Conservation (phyloP, 2,888 invertebrate species). For the Mylabris sibirica region DNA sequence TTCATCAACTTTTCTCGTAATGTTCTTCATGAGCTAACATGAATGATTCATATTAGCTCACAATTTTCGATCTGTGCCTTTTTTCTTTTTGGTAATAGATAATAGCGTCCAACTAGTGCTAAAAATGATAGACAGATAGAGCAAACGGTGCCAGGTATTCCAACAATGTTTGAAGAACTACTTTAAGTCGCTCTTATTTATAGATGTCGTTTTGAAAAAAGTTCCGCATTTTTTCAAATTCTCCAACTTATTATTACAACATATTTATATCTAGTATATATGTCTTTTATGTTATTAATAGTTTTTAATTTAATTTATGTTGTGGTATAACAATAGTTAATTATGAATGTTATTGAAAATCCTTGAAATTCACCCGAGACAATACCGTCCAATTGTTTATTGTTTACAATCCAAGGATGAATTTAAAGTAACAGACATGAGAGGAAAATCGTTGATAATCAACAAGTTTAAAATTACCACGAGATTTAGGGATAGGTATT, state of each 20-base stretch:
- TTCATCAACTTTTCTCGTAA: neutral
- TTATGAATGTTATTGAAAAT: neutral
- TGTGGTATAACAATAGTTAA: neutral
- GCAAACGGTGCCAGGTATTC: slow-evolving; percentile 16
- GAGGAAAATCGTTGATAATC: neutral
- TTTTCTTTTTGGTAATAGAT: neutral
- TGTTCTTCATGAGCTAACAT: too few species aligned
- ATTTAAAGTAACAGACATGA: neutral
- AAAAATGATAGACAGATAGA: slow-evolving; percentile 6
- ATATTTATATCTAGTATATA: too few species aligned
- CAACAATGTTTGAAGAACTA: slow-evolving; percentile 11
- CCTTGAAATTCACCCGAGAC: neutral
- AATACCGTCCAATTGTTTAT: neutral
- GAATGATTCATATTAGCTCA: neutral
- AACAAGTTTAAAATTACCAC: neutral
- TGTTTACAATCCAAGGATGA: neutral
- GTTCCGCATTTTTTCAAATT: neutral
- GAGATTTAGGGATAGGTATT: neutral
- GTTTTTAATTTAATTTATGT: neutral
- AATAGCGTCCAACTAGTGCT: neutral
- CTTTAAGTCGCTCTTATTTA: neutral
- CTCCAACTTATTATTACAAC: neutral
- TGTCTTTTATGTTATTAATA: too few species aligned
- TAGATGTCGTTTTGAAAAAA: neutral
- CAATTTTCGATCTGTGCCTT: neutral